Base-by-base conservation (phyloP, 2,888 invertebrate genomes). In the Trissolcus japonicus region DNA sequence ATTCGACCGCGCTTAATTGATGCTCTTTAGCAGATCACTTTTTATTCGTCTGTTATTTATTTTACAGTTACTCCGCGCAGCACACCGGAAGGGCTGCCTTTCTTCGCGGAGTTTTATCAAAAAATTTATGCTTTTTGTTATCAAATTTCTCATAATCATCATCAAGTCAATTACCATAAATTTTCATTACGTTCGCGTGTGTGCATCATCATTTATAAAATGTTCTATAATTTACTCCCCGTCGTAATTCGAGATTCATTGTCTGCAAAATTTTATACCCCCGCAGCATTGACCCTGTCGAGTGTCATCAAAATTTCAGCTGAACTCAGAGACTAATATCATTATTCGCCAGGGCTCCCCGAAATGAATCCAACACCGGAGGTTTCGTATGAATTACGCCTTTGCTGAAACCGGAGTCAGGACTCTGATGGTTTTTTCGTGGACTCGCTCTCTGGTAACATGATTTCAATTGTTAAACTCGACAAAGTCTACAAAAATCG, bases 291-390 rank as follows among this genome's bases (percentile, higher is more conserved):
- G 61, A 61, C 68, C 61, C 25, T 35, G 54, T n/a, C 7, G 54
- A 54, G 13, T 40, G 29, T 46, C 53, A 35, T 41, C 56, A 17
- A 35, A 54, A 35, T 54, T 60, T 60, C 16, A 29, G 46, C 17
- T 35, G 19, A 68, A 54, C 67, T 53, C 1, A 50, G 48, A 56
- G 56, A 51, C 40, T 43, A 62, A 71, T 71, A 71, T 71, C 53
- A 63, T 63, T 53, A 59, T 63, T 69, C 53, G 25, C 46, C 16
- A 7, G 60, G 21, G n/a, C 25, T 51, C 29, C 51, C 51, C 57
- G 48, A 71, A 71, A 56, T 63, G 43, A 71, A 71, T 63, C 59
- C 54, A 63, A 71, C 63, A 71, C 71, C 71, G 71, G 71, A 71
- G 57, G 50, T 72, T 59, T 59, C 63, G 71, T 63, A 51, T 72